Conservation (phyloP, 2,888 invertebrate species). For the Apamea anceps region DNA sequence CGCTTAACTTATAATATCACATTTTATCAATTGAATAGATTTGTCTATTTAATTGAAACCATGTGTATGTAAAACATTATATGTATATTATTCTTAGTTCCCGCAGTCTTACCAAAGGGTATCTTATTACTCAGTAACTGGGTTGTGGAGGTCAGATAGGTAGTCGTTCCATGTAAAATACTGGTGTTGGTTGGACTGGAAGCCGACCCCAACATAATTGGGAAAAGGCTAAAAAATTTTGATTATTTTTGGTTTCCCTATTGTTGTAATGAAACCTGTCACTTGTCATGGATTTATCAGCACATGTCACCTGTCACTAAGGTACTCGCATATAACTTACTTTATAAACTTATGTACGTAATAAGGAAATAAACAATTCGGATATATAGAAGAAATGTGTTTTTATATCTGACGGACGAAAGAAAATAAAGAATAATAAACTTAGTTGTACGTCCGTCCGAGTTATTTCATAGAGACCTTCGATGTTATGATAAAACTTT, state of each 20-base stretch:
- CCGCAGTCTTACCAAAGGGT: too few relatives aligned
- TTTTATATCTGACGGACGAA: conserved; percentile 16
- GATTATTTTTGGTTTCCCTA: background rate
- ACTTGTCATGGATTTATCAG: background rate
- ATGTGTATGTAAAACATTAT: background rate
- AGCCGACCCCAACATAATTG: too few relatives aligned
- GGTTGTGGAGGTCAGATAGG: background rate
- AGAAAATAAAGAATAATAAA: conserved; percentile 36
- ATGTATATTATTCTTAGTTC: background rate
- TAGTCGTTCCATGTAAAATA: background rate
- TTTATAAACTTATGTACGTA: background rate
- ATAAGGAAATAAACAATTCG: conserved; percentile 6
- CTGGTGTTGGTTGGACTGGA: too few relatives aligned
- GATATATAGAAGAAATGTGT: conserved; percentile 4
- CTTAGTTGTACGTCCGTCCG: conserved; percentile 18
- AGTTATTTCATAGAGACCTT: conserved; percentile 30
- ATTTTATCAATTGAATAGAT: background rate
- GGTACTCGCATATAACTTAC: background rate
- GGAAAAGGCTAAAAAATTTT: too few relatives aligned
- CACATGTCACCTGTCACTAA: background rate
- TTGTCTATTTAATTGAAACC: background rate
- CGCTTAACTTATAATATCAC: background rate
- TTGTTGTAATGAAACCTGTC: background rate
- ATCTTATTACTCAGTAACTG: too few relatives aligned
- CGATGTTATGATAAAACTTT: conserved; percentile 43